Conservation (phyloP, 2,797 vertebrate genomes). For the Furcifer pardalis region DNA sequence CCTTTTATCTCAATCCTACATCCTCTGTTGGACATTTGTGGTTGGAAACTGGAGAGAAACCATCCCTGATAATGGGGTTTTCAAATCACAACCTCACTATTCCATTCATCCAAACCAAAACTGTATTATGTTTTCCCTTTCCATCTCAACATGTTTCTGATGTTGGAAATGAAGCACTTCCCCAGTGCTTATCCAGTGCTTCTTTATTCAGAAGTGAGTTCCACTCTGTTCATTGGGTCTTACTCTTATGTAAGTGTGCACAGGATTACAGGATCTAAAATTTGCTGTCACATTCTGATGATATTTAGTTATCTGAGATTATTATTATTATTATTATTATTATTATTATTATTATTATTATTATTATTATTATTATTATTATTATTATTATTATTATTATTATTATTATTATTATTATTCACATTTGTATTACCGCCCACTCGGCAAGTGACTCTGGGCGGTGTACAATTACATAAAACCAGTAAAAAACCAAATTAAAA, state of each 20-base stretch:
- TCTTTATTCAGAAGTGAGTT: neutral
- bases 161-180: conserved; percentile 39
- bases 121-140: conserved; percentile 58
- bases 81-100: conserved; percentile 61
- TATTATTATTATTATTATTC: too few species aligned
- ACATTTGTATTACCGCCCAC: too few species aligned
- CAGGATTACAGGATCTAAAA: conserved; percentile 20
- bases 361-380: too few species aligned
- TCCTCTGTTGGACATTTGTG: conserved; percentile 55
- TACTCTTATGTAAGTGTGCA: neutral
- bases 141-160: conserved; percentile 55
- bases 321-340: too few species aligned
- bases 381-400: too few species aligned
- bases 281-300: conserved; percentile 37
- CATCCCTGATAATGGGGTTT: conserved; percentile 47
- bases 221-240: neutral
- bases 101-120: conserved; percentile 66
- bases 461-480: too few species aligned
- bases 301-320: neutral
- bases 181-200: neutral
- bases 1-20: conserved; percentile 63
- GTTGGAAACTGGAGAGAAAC: conserved; percentile 61
- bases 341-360: too few species aligned
- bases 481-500: too few species aligned
- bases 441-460: too few species aligned